Conservation (phyloP, 2,888 invertebrate species). For the Marasmarcha lunaedactyla region DNA sequence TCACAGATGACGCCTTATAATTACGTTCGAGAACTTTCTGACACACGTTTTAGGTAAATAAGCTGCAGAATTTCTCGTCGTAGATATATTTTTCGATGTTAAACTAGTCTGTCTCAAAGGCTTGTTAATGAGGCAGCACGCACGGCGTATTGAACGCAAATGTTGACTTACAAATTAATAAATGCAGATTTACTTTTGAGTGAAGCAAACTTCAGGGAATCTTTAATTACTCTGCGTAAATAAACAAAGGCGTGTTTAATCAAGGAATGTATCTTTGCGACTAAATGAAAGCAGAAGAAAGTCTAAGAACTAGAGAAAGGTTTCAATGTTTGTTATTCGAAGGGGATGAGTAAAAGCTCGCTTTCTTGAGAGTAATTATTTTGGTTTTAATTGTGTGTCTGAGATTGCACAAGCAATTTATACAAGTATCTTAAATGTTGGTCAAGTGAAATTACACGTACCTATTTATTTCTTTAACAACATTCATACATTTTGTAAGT, state of each 20-base stretch:
- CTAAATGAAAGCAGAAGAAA: constrained; percentile 59
- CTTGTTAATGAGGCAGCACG: constrained; percentile 25
- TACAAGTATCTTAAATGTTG: too few species aligned
- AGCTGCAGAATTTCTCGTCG: constrained; percentile 10
- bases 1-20: constrained; percentile 63
- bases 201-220: constrained; percentile 21
- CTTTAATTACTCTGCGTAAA: constrained; percentile 26
- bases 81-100: neutral
- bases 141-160: constrained; percentile 56
- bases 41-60: constrained; percentile 48
- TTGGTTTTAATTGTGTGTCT: constrained; percentile 8
- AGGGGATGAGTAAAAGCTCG: constrained; percentile 30
- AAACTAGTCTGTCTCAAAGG: constrained; percentile 17
- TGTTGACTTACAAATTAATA: constrained; percentile 61
- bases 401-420: too few species aligned
- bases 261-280: constrained; percentile 53
- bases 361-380: constrained; percentile 8
- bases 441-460: too few species aligned
- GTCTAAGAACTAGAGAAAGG: constrained; percentile 46
- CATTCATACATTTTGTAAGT: too few species aligned
- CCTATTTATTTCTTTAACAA: too few species aligned
- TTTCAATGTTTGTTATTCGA: constrained; percentile 36
- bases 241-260: constrained; percentile 55
- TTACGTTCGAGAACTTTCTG: constrained; percentile 54
- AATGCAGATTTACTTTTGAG: constrained; percentile 60